Evolutionary conservation across 1,140 invertebrate genomes (phyloP).

Genomic region (Drosophila auraria): DNA sequence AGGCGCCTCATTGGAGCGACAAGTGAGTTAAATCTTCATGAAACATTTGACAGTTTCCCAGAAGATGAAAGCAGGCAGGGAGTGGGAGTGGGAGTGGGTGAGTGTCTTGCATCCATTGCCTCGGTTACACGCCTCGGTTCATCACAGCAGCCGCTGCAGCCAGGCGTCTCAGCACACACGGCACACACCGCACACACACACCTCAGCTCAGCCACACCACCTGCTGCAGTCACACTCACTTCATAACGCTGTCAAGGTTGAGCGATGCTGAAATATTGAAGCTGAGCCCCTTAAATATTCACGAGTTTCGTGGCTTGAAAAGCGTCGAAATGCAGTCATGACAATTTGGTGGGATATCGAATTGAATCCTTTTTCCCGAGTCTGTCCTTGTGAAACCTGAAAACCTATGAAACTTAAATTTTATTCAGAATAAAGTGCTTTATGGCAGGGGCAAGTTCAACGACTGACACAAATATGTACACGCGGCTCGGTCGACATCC

Average conservation of each 20-base stretch:
- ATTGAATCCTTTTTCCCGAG: neutral
- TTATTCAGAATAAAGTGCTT: neutral
- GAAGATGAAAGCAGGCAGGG: neutral
- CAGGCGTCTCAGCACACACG: constrained; percentile 11
- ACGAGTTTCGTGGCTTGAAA: constrained; percentile 31
- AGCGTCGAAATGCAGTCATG: constrained; percentile 13
- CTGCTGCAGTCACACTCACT: constrained; percentile 28
- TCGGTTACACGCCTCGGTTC: constrained; percentile 36
- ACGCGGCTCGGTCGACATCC: neutral
- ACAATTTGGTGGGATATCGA: constrained; percentile 14
- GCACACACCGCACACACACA: neutral
- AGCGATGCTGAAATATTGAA: constrained; percentile 46
- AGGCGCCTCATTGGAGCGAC: constrained; percentile 51
- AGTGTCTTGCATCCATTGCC: constrained; percentile 55
- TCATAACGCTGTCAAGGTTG: constrained; percentile 44
- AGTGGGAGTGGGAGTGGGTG: neutral
- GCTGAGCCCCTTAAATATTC: constrained; percentile 31
- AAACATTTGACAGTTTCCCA: constrained; percentile 57
- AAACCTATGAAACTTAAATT: neutral
- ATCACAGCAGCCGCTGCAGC: constrained; percentile 21
- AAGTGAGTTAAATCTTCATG: constrained; percentile 73
- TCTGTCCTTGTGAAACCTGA: neutral
- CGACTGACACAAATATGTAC: constrained; percentile 72
- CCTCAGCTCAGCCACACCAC: neutral
- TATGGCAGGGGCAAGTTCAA: constrained; percentile 65